Conservation (phyloP, 2,888 invertebrate genomes). For the Apamea anceps region DNA sequence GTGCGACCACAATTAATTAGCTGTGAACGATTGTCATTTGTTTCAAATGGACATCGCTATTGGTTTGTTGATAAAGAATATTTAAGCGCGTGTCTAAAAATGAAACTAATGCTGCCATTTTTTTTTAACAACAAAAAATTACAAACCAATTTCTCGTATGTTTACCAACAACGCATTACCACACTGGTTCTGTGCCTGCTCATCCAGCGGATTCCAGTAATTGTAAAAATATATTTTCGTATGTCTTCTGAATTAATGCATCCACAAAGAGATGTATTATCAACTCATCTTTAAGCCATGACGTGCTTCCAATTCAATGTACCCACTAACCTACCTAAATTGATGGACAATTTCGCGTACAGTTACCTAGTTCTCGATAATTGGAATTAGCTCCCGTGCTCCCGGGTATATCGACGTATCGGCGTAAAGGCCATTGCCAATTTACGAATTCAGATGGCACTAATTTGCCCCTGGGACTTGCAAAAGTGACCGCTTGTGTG, state of each 20-base stretch:
- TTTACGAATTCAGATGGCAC: slow-evolving; percentile 54
- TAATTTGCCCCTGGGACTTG: slow-evolving; percentile 43
- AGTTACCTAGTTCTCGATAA: slow-evolving; percentile 49
- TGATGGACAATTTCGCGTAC: slow-evolving; percentile 30
- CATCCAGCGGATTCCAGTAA: not conserved
- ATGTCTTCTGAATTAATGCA: not conserved
- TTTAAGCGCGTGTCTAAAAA: not conserved
- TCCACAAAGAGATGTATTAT: not conserved
- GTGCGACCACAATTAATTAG: slow-evolving; percentile 32
- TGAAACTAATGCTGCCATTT: not conserved
- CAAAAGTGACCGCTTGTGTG: slow-evolving; percentile 32
- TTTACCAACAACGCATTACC: no score
- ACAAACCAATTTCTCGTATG: not conserved
- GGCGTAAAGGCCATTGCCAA: slow-evolving; percentile 62
- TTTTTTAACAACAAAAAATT: not conserved
- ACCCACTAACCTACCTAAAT: not conserved
- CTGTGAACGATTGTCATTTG: slow-evolving; percentile 26
- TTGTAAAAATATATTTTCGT: not conserved
- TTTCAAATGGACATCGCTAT: not conserved
- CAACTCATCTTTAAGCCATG: not conserved
- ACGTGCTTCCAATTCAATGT: not conserved
- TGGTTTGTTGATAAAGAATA: not conserved
- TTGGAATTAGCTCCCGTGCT: slow-evolving; percentile 55
- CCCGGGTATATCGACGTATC: slow-evolving; percentile 42
- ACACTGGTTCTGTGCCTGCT: no score